Base-by-base conservation (phyloP, 2,888 invertebrate species). In the Dermolepida albohirtum region DNA sequence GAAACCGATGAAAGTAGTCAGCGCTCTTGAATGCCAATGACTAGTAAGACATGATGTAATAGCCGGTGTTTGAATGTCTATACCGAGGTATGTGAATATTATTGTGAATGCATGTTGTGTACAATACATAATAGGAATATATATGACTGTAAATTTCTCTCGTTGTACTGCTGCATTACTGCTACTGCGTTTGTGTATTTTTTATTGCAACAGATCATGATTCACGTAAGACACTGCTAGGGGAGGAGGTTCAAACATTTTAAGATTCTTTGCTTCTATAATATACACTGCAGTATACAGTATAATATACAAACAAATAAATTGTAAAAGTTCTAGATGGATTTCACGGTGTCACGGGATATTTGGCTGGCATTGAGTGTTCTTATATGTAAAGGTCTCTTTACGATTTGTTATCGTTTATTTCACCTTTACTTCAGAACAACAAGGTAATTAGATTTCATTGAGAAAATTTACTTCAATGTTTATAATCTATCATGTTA, bases 1-100 rank as follows among this genome's bases (percentile, higher is more conserved):
- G 72, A 66, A 65, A 66, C 29, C 71, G 72, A 72, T 73, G 74
- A 74, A 74, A 74, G 74, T 72, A 68, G 67, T 72, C 68, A 66
- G 62, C 43, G 52, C 69, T 69, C 68, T 68, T 67, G 72, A 72
- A 72, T 72, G 68, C 59, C 69, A 72, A 72, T 68, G 64, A 34
- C 43, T 40, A 17, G 14, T 44, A 12, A 44, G 39, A 67, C 64
- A 67, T 72, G 69, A 71, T 70, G 72, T 71, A 72, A 72, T 59
- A 66, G 52, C 47, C 41, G 40, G 54, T 66, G 59, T 68, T 68
- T 55, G 55, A 64, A 55, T 68, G 6, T 64, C 64, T 63, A 27
- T 34, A 54, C 55, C 51, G 16, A 59, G 41, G 66, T 50, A 63
- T 62, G 59, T 52, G 62, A 62, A 51, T 67, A 67, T 62, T 57